Percentiles rank a stretch among this genome's conserved stretches.
Conservation (phyloP, 1,140 invertebrate genomes). For the Drosophila varians region DNA sequence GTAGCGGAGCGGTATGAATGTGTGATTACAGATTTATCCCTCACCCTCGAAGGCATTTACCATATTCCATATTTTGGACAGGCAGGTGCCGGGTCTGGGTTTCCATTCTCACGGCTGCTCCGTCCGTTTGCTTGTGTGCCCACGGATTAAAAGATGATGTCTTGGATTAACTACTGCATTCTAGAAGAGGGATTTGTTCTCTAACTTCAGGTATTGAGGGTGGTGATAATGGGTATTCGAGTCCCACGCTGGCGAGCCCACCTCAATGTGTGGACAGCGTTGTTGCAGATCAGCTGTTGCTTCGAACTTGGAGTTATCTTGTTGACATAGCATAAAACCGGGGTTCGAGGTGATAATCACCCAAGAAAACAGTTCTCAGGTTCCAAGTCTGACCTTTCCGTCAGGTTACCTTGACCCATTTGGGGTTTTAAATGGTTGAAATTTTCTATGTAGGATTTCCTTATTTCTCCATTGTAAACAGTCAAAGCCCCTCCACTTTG, state of each 20-base stretch:
- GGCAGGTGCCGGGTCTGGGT: constrained; percentile 45
- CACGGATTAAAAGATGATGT: constrained; percentile 61
- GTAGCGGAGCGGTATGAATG: constrained; percentile 49
- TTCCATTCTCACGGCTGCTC: constrained; percentile 49
- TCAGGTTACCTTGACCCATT: constrained; percentile 27
- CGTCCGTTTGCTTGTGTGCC: constrained; percentile 25
- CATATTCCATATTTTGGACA: constrained; percentile 47
- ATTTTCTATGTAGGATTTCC: no score
- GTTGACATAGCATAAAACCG: constrained; percentile 7
- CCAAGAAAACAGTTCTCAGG: constrained; percentile 24
- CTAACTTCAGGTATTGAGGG: background rate
- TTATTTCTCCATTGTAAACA: no score
- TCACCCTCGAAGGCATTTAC: constrained; percentile 48
- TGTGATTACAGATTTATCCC: constrained; percentile 50
- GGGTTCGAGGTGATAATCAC: constrained; percentile 30
- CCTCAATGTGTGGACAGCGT: constrained; percentile 24
- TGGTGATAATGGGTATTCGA: constrained; percentile 39
- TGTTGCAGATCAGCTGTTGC: constrained; percentile 39
- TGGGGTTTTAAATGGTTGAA: background rate
- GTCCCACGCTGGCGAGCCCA: constrained; percentile 29
- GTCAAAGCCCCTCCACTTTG: background rate
- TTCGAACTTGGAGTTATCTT: constrained; percentile 23
- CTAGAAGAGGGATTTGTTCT: constrained; percentile 9
- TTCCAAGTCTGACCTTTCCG: constrained; percentile 1
- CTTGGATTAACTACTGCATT: constrained; percentile 61